Conservation (phyloP, 2,797 vertebrate species). For the Zenarchopterus dispar region DNA sequence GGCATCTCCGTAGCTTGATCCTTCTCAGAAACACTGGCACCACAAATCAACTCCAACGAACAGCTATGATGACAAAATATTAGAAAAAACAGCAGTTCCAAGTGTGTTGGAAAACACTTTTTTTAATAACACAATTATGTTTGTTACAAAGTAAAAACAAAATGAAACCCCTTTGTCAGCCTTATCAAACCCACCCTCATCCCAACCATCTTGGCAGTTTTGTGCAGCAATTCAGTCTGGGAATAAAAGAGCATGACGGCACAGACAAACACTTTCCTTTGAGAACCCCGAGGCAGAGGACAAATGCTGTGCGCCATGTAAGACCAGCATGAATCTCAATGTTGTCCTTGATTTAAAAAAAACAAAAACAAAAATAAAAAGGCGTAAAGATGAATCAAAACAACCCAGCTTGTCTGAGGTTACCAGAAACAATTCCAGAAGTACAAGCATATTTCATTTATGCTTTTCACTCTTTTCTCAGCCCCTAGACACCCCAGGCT, state of each 20-base stretch:
- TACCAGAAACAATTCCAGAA: conserved; percentile 49
- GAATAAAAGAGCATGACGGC: conserved; percentile 69
- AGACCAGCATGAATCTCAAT: conserved; percentile 69
- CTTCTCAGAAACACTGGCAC: too few species aligned
- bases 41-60: too few species aligned
- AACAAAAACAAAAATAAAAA: conserved; percentile 7
- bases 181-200: conserved; percentile 78
- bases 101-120: conserved; percentile 74
- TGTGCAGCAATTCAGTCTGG: conserved; percentile 77
- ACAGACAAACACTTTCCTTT: conserved; percentile 65
- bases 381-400: conserved; percentile 57
- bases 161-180: conserved; percentile 65
- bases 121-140: conserved; percentile 83
- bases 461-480: conserved; percentile 50
- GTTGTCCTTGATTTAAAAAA: conserved; percentile 65
- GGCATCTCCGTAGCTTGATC: too few species aligned
- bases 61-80: neutral
- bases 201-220: conserved; percentile 76
- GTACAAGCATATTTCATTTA: conserved; percentile 50
- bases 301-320: conserved; percentile 57
- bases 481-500: conserved; percentile 42
- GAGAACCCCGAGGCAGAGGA: conserved; percentile 53
- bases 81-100: conserved; percentile 42
- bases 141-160: conserved; percentile 80
- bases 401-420: conserved; percentile 44